Evolutionary conservation across 2,113 vertebrate genomes (phyloP).

Genomic region (Sorex araneus): DNA sequence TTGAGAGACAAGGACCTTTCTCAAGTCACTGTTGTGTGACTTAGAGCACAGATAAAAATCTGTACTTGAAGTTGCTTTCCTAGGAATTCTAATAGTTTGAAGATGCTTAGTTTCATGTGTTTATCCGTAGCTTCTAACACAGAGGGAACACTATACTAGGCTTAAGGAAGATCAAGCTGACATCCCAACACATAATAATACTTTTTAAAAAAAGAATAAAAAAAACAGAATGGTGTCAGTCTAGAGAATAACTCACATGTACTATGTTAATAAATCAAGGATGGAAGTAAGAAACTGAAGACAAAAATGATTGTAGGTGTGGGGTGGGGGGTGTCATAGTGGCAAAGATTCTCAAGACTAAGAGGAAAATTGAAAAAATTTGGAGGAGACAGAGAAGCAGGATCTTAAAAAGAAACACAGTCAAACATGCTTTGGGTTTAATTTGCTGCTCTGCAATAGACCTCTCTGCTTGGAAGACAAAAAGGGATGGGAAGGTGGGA

Average conservation of each 20-base stretch:
- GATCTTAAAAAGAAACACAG: neutral
- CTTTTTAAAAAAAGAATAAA: no score
- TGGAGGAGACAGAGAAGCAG: neutral
- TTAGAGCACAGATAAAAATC: slow-evolving; percentile 23
- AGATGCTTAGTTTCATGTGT: neutral
- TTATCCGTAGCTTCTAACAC: neutral
- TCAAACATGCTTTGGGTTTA: neutral
- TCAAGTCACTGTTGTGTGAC: neutral
- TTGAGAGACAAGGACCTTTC: neutral
- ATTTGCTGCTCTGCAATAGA: neutral
- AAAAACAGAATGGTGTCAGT: neutral
- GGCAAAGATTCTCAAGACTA: neutral
- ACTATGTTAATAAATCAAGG: neutral
- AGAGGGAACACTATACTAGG: neutral
- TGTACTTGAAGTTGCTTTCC: neutral
- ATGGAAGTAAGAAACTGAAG: neutral
- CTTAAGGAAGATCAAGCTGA: neutral
- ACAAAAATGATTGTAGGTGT: neutral
- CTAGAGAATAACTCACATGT: no score
- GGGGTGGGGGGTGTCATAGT: no score
- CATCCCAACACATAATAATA: neutral
- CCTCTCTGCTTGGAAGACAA: slow-evolving; percentile 55
- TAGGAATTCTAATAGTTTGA: neutral
- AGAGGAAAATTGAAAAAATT: neutral
- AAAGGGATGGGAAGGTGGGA: slow-evolving; percentile 9